phyloP scores from a whole-genome alignment of 2,888 invertebrate genomes.

The Sceliomorpha sp. region DNA sequence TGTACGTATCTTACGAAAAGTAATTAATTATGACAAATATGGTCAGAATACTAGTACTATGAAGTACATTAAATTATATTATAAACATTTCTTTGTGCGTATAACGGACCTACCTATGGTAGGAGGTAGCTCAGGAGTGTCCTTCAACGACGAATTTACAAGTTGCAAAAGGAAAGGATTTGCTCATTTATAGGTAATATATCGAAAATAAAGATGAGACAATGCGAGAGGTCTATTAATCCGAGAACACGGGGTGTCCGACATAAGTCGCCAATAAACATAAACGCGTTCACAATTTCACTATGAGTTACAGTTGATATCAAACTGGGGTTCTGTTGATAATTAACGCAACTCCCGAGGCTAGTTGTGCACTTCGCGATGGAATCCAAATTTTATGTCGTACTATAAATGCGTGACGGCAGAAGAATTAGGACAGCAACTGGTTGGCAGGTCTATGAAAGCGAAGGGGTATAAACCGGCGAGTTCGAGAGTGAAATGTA shows the following conservation, averaged over 20 bases:
- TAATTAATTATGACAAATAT: too few species aligned
- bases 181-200: slow-evolving; percentile 48
- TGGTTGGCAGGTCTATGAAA: slow-evolving; percentile 50
- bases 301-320: slow-evolving; percentile 76
- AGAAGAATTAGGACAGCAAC: slow-evolving; percentile 76
- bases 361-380: slow-evolving; percentile 63
- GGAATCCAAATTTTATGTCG: slow-evolving; percentile 79
- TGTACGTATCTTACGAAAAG: too few species aligned
- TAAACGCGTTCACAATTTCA: slow-evolving; percentile 60
- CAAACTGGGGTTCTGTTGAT: slow-evolving; percentile 70
- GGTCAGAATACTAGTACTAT: too few species aligned
- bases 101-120: slow-evolving; percentile 36
- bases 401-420: slow-evolving; percentile 78
- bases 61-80: too few species aligned
- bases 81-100: slow-evolving; percentile 16
- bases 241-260: slow-evolving; percentile 53
- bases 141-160: slow-evolving; percentile 43
- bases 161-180: slow-evolving; percentile 30
- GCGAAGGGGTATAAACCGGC: slow-evolving; percentile 55
- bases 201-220: slow-evolving; percentile 53
- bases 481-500: slow-evolving; percentile 69
- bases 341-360: slow-evolving; percentile 71
- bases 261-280: slow-evolving; percentile 52
- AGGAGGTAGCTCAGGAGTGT: slow-evolving; percentile 48
- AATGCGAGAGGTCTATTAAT: slow-evolving; percentile 52